Evolutionary conservation across 2,888 invertebrate species (phyloP).

Genomic region (Callinectes sapidus): DNA sequence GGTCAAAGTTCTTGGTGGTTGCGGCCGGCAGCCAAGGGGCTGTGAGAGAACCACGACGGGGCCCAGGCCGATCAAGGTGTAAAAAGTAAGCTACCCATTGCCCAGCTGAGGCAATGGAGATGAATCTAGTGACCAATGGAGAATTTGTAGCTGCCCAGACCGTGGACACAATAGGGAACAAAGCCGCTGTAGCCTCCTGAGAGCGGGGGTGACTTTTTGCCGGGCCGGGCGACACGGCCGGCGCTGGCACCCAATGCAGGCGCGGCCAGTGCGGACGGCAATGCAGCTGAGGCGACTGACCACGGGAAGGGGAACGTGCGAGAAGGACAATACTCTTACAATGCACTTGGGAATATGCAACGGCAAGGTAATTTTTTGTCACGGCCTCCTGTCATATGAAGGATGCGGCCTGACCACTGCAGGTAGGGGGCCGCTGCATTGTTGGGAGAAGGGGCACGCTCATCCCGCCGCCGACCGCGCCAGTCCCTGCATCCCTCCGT

Average conservation of each 20-base stretch:
- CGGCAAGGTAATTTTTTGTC: conserved; percentile 60
- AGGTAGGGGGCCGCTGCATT: conserved; percentile 59
- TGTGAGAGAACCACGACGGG: conserved; percentile 26
- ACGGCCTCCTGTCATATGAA: conserved; percentile 62
- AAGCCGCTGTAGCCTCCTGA: conserved; percentile 41
- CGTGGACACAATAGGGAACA: conserved; percentile 50
- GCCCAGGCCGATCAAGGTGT: conserved; percentile 51
- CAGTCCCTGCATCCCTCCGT: conserved; percentile 29
- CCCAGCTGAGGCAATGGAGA: conserved; percentile 64
- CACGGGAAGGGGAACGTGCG: conserved; percentile 54
- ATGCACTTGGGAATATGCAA: conserved; percentile 67
- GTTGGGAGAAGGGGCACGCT: conserved; percentile 17
- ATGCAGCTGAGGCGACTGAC: conserved; percentile 64
- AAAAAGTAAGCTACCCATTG: conserved; percentile 63
- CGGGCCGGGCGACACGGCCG: conserved; percentile 38
- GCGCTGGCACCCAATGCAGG: conserved; percentile 66
- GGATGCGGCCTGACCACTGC: conserved; percentile 63
- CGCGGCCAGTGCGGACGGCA: conserved; percentile 50
- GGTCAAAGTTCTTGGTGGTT: conserved; percentile 46
- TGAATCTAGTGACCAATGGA: conserved; percentile 63
- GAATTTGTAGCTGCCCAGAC: conserved; percentile 47
- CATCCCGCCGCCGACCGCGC: conserved; percentile 12
- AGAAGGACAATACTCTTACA: conserved; percentile 59
- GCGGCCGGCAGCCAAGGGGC: conserved; percentile 49
- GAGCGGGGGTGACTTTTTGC: conserved; percentile 53